Base-by-base conservation (phyloP, 2,113 vertebrate species). In the Strigops habroptila region DNA sequence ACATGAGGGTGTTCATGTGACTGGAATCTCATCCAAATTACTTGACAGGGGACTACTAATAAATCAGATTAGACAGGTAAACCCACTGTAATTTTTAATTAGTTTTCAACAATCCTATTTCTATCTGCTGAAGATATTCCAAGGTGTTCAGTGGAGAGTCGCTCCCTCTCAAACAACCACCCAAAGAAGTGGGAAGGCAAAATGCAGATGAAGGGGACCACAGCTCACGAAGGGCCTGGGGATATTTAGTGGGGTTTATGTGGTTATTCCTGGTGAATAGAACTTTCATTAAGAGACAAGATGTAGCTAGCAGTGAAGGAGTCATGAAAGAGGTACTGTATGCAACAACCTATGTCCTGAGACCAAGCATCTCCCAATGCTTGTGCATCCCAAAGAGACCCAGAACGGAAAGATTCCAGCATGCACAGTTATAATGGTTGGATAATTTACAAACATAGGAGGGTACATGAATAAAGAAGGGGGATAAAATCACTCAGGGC, bases 51-150 rank as follows among this genome's bases (percentile, higher is more conserved):
- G 25, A 87, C 28, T 5, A n/a, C n/a, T 75, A 63, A 84, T 94
- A 94, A 86, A 91, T 92, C 83, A 84, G 28, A 83, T 93, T 49
- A 86, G 85, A 77, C 41, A 70, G 68, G 41, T 83, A 77, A 93
- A 28, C 41, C 80, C 79, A 67, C 53, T 67, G 63, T n/a, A n/a
- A n/a, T n/a, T n/a, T n/a, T 91, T 79, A 85, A 90, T 62, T 82
- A 28, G 16, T 33, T 93, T 90, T 69, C 35, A 62, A 70, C n/a
- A 39, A 60, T 65, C 15, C 18, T 41, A 23, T 62, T 92, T 76
- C 35, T 88, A 18, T 28, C n/a, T 86, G n/a, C 30, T 81, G 44
- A 88, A 88, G 44, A 14, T 73, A 55, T 86, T 87, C 27, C 74
- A 86, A n/a, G 33, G 30, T 64, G 82, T 43, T 91, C 63, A 64